These are phyloP conservation scores for Quadroppia sp. DNA, from an alignment of 2,888 invertebrate genomes.

Conservation along the genomic window DNA sequence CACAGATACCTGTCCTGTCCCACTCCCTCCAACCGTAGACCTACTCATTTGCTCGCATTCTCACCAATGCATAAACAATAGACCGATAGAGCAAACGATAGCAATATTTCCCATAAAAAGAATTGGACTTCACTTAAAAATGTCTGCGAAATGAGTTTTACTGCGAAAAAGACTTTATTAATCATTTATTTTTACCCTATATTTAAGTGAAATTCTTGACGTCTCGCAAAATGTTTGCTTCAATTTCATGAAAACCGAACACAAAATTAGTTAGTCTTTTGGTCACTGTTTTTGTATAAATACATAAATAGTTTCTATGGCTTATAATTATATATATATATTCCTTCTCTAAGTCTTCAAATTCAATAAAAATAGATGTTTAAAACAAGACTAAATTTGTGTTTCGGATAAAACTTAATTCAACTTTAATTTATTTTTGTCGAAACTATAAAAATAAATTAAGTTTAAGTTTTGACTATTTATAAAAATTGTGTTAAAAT, in stretches of 20 bases:
- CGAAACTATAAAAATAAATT: no score
- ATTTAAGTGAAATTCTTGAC: slow-evolving; percentile 23
- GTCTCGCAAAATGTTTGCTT: not conserved
- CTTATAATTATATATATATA: no score
- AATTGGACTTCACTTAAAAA: slow-evolving; percentile 8
- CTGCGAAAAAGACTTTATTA: slow-evolving; percentile 21
- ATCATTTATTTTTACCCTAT: slow-evolving; percentile 32
- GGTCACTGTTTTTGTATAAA: no score
- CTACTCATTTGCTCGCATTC: slow-evolving; percentile 19
- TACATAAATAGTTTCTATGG: no score
- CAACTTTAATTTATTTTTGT: no score
- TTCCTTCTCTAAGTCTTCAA: no score
- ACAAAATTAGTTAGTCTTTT: no score
- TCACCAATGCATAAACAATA: slow-evolving; percentile 10
- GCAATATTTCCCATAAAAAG: not conserved
- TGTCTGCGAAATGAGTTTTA: slow-evolving; percentile 1
- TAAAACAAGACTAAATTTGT: no score
- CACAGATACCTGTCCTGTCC: slow-evolving; percentile 23
- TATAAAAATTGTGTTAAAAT: no score
- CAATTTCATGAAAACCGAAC: not conserved
- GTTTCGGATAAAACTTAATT: no score
- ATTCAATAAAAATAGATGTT: no score
- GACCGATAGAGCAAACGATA: slow-evolving; percentile 11
- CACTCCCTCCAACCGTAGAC: slow-evolving; percentile 18
- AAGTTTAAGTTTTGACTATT: no score